These are phyloP conservation scores for Galerucella calmariensis DNA, from an alignment of 2,888 invertebrate species.

Conservation along the genomic window DNA sequence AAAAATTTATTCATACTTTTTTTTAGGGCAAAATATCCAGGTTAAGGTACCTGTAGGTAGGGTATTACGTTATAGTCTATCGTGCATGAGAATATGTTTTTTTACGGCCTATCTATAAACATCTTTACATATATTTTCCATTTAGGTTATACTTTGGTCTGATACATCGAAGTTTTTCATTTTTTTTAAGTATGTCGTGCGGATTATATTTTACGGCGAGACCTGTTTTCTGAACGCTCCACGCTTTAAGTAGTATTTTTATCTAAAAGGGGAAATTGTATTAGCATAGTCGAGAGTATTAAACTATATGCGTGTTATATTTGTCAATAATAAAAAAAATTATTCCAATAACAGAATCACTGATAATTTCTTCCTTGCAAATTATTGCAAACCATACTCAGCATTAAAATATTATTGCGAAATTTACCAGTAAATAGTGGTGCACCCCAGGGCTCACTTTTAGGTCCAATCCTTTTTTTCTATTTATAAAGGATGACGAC, in stretches of 20 bases:
- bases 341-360: no score
- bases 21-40: conserved; percentile 24
- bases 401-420: no score
- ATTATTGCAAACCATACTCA: no score
- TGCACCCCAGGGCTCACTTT: no score
- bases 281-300: neutral
- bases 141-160: conserved; percentile 23
- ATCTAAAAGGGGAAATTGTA: neutral
- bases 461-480: no score
- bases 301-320: neutral
- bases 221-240: neutral
- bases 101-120: conserved; percentile 33
- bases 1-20: conserved; percentile 30
- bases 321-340: neutral
- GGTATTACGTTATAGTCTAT: conserved; percentile 28
- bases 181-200: conserved; percentile 27
- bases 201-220: conserved; percentile 23
- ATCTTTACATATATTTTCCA: conserved; percentile 36
- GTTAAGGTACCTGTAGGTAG: conserved; percentile 34
- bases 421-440: no score
- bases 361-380: no score
- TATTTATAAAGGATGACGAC: no score
- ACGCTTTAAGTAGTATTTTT: neutral
- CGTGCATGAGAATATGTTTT: conserved; percentile 29
- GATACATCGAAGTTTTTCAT: conserved; percentile 20